Percentiles rank a stretch among this genome's conserved stretches.
Conservation (phyloP, 2,888 invertebrate genomes). For the Leucophora obtusa region DNA sequence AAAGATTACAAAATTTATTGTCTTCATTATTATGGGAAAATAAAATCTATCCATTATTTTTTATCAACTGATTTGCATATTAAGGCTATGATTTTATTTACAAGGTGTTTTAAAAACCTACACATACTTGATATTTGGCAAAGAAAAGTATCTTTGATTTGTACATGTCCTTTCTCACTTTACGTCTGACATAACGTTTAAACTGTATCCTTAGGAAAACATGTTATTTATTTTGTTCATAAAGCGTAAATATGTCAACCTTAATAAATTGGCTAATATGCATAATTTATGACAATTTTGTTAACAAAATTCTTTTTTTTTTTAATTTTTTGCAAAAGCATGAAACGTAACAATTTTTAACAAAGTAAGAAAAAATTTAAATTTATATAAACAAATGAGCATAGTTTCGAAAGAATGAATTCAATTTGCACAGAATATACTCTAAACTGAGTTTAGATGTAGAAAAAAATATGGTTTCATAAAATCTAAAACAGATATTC, state of each 20-base stretch:
- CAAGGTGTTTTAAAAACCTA: neutral
- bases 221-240: conserved; percentile 65
- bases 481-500: too few relatives aligned
- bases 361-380: neutral
- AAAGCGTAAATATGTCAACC: conserved; percentile 69
- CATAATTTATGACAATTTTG: conserved; percentile 69
- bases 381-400: neutral
- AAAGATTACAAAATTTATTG: neutral
- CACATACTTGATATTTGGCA: conserved; percentile 8
- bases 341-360: conserved; percentile 5
- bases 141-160: neutral
- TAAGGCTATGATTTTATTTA: neutral
- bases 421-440: too few relatives aligned
- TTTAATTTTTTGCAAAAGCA: neutral
- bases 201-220: conserved; percentile 3
- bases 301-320: conserved; percentile 21
- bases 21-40: neutral
- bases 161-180: neutral
- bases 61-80: conserved; percentile 12
- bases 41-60: neutral
- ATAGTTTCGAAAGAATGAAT: too few relatives aligned
- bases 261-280: conserved; percentile 72
- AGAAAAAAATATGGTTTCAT: too few relatives aligned
- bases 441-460: too few relatives aligned
- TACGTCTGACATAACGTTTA: neutral